Base-by-base conservation (phyloP, 2,113 vertebrate genomes). In the Lasiurus cinereus region DNA sequence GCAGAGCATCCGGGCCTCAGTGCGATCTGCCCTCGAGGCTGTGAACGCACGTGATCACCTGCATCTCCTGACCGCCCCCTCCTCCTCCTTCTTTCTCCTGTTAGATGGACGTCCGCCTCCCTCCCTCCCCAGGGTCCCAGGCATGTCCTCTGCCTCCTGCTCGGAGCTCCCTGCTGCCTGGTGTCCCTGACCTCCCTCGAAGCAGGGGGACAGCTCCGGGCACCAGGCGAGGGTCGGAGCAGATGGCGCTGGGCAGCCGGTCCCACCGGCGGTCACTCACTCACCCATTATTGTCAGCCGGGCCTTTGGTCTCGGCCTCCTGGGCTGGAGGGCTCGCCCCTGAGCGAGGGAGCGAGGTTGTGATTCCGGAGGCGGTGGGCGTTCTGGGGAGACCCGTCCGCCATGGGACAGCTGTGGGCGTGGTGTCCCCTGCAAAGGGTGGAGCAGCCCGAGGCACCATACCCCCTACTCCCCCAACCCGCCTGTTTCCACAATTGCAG, bases 11-110 rank as follows among this genome's bases (percentile, higher is more conserved):
- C 92, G 31, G 31, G 88, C 12, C 56, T 24, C 3, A 10, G 27
- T 98, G 97, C 97, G 98, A 98, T 98, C 97, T 98, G 93, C 94
- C 98, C 98, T 98, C 98, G 97, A 98, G 97, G 94, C 62, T 9
- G 19, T 22, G 54, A 56, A 9, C 5, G 16, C 52, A 16, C 39
- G 39, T 39, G 39, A 39, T 39, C 39, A n/a, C n/a, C n/a, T n/a
- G n/a, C n/a, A n/a, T n/a, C n/a, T n/a, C n/a, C n/a, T n/a, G n/a
- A n/a, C n/a, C n/a, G n/a, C n/a, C n/a, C n/a, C n/a, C n/a, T n/a
- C n/a, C n/a, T n/a, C n/a, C n/a, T n/a, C n/a, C n/a, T n/a, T n/a
- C n/a, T n/a, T n/a, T n/a, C n/a, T n/a, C n/a, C n/a, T n/a, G n/a
- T n/a, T n/a, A n/a, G n/a, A n/a, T n/a, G n/a, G n/a, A n/a, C n/a